Base-by-base conservation (phyloP, 2,113 vertebrate genomes). In the Zootoca vivipara region DNA sequence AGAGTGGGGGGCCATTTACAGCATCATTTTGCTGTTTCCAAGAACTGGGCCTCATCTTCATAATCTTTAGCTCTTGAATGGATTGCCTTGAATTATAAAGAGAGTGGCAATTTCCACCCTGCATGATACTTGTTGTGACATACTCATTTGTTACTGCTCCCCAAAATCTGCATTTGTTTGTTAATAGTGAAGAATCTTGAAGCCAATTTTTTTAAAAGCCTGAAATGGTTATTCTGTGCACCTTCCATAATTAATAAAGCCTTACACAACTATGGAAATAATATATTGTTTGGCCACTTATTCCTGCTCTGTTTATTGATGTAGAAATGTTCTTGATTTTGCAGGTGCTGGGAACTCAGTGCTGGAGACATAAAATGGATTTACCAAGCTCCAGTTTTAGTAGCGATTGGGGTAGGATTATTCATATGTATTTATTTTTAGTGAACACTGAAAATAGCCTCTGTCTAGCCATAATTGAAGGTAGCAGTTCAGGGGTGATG, bases 341-440 rank as follows among this genome's bases (percentile, higher is more conserved):
- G 26, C 93, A 99, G 99, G 96, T 99, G 99, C 96, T 99, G 99
- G 99, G 98, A 99, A 90, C 96, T 99, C 94, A 99, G 98, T 46
- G 98, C 99, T 0, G 99, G 99, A 89, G 98, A 98, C 95, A 96
- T 99, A 94, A 99, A 99, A 92, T 99, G 99, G 98, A 98, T 99
- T 89, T 97, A 98, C 87, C 99, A 99, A 93, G 97, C 98, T 62
- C 99, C 99, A 58, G 98, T 99, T 92, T 94, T 99, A 91, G 98
- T 97, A 1, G 98, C 99, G 3, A 96, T 99, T 0, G 95, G 98
- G 97, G 99, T 99, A 93, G 97, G 98, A 95, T 82, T 65, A 95
- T 83, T 58, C 77, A 92, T 80, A 88, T 18, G 30, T 42, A n/a
- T 22, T 73, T 15, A 87, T 28, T 26, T 79, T 18, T 40, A 13